phyloP scores from a whole-genome alignment of 2,888 invertebrate species.

The Pegoplata infirma region DNA sequence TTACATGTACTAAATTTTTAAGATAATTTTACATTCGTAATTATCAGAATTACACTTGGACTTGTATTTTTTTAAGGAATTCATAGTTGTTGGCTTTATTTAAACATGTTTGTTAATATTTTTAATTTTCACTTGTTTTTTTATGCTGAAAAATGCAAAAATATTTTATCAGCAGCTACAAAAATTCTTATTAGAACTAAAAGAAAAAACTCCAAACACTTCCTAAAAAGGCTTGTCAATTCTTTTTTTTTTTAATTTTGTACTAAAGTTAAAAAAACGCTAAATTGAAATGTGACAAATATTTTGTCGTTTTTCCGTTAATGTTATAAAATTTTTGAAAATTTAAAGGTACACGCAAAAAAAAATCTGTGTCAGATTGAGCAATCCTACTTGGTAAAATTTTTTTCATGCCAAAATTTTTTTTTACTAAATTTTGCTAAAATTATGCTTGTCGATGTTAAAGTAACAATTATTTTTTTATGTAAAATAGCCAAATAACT shows the following conservation, averaged over 20 bases:
- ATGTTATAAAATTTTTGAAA: no score
- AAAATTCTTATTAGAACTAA: conserved; percentile 27
- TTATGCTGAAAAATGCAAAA: conserved; percentile 27
- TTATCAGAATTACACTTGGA: conserved; percentile 2
- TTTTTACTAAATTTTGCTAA: no score
- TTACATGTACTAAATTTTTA: conserved; percentile 29
- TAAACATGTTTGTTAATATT: background rate
- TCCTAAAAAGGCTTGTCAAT: background rate
- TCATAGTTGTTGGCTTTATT: background rate
- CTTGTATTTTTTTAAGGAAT: conserved; percentile 5
- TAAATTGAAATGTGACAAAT: background rate
- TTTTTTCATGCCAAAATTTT: no score
- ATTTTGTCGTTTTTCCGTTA: no score
- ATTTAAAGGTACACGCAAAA: no score
- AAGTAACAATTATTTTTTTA: no score
- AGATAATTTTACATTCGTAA: conserved; percentile 8
- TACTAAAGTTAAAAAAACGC: background rate
- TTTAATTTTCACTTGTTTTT: background rate
- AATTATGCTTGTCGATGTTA: no score
- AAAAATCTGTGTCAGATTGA: no score
- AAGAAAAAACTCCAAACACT: conserved; percentile 5
- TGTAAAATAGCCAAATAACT: no score
- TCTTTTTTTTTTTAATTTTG: no score
- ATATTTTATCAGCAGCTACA: conserved; percentile 9
- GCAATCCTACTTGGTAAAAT: no score